A percentile compares a stretch with the other conserved stretches of the same genome.
Evolutionary conservation across 2,888 invertebrate species (phyloP).

Genomic region (Stictocephala bisonia): DNA sequence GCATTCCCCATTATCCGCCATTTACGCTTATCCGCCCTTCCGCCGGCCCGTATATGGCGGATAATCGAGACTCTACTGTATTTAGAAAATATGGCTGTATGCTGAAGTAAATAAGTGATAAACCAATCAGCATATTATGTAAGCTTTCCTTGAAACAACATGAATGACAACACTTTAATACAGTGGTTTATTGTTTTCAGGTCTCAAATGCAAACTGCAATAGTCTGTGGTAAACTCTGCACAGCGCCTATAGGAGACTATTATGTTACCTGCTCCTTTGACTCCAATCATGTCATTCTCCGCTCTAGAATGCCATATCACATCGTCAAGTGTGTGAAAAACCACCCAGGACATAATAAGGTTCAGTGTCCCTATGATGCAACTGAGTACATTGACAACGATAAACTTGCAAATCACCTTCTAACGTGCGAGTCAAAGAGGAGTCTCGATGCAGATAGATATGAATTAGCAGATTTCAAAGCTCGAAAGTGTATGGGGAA

Average conservation of each 20-base stretch:
- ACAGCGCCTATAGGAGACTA: constrained; percentile 24
- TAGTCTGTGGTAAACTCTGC: neutral
- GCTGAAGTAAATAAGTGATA: too few species aligned
- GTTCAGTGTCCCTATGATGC: constrained; percentile 36
- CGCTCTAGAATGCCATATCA: constrained; percentile 39
- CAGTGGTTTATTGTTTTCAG: constrained; percentile 8
- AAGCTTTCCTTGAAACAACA: too few species aligned
- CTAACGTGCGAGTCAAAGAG: constrained; percentile 19
- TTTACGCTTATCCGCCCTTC: too few species aligned
- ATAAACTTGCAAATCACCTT: constrained; percentile 15
- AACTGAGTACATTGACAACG: constrained; percentile 36
- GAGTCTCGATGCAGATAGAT: neutral
- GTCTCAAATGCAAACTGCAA: neutral
- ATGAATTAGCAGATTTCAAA: neutral
- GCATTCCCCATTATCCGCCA: too few species aligned
- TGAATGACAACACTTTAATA: too few species aligned
- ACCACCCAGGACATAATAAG: constrained; percentile 27
- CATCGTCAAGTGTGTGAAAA: constrained; percentile 33
- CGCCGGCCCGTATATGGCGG: too few species aligned
- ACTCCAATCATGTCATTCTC: constrained; percentile 18
- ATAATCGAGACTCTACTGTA: too few species aligned
- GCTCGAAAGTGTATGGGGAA: neutral
- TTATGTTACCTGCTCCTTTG: constrained; percentile 26
- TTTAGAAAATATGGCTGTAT: too few species aligned
- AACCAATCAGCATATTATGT: too few species aligned